Conservation (phyloP, 2,888 invertebrate genomes). For the Homarus gammarus region DNA sequence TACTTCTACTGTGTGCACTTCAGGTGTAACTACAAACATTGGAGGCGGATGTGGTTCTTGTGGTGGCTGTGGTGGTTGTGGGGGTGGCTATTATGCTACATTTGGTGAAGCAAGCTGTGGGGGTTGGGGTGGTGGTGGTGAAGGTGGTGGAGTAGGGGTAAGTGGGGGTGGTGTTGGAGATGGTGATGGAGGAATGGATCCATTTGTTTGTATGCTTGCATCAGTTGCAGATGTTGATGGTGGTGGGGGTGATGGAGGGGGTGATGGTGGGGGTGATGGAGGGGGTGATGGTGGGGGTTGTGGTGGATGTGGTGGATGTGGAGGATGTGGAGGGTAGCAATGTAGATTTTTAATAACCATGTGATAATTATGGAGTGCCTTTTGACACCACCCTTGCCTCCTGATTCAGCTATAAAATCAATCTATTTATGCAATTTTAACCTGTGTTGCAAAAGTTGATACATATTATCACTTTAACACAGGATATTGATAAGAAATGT, state of each 20-base stretch:
- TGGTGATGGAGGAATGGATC: slow-evolving; percentile 47
- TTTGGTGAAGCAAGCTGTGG: slow-evolving; percentile 24
- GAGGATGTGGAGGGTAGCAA: slow-evolving; percentile 52
- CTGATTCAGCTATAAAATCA: neutral
- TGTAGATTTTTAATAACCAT: neutral
- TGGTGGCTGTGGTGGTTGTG: slow-evolving; percentile 63
- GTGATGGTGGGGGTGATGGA: slow-evolving; percentile 61
- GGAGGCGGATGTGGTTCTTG: slow-evolving; percentile 60
- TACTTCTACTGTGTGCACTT: neutral
- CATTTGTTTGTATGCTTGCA: slow-evolving; percentile 36
- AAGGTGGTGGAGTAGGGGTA: slow-evolving; percentile 15
- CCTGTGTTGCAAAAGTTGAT: neutral
- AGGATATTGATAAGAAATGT: neutral
- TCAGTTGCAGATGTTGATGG: slow-evolving; percentile 24
- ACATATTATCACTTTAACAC: neutral
- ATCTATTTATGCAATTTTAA: neutral
- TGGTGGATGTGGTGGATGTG: slow-evolving; percentile 66
- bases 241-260: slow-evolving; percentile 55
- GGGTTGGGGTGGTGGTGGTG: slow-evolving; percentile 16
- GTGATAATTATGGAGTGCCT: slow-evolving; percentile 46
- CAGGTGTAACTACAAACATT: neutral
- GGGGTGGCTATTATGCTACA: slow-evolving; percentile 41
- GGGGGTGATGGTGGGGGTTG: slow-evolving; percentile 60
- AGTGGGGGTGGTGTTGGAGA: slow-evolving; percentile 43
- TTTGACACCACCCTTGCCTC: slow-evolving; percentile 36